Base-by-base conservation (phyloP, 2,888 invertebrate species). In the Campoletis raptor region DNA sequence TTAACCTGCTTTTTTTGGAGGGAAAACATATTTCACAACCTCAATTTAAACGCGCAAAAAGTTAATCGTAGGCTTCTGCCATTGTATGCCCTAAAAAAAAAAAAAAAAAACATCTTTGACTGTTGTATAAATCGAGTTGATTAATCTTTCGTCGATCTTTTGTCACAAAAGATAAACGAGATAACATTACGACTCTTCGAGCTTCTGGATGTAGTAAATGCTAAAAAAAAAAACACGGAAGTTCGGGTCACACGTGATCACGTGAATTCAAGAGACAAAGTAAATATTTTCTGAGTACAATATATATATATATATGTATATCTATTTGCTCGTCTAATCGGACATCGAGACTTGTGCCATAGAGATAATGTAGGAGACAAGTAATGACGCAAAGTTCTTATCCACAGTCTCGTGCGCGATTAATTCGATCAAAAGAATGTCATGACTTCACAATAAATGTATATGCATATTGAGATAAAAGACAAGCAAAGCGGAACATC, bases 201-300 rank as follows among this genome's bases (percentile, higher is more conserved):
- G 57, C 12, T 30, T 57, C 57, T 21, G 12, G 57, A 24, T 30
- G 57, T 57, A 24, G 24, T 57, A 12, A 12, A 57, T 24, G 2
- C 0, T 12, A 24, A 10, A 24, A 24, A 57, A 1, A 48, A 12
- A 48, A 12, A 48, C 30, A 30, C 30, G 3, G 2, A 30, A n/a
- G 42, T 52, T n/a, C 7, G n/a, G 48, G n/a, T 37, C 40, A 24
- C 69, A 78, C 64, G 83, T 67, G 66, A 73, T 45, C 76, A 70
- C 48, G 70, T 54, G 81, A 15, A 61, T 61, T 69, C 61, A 70
- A 61, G 45, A 54, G 54, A 81, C 66, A 73, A 66, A 67, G 15
- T 45, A 12, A 52, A 37, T 21, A 52, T 40, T 40, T 74, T 42
- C 40, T 4, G 7, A 57, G 24, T 57, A 1, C 12, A 30, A 30